Base-by-base conservation (phyloP, 1,140 invertebrate species). In the Euwallacea similis region DNA sequence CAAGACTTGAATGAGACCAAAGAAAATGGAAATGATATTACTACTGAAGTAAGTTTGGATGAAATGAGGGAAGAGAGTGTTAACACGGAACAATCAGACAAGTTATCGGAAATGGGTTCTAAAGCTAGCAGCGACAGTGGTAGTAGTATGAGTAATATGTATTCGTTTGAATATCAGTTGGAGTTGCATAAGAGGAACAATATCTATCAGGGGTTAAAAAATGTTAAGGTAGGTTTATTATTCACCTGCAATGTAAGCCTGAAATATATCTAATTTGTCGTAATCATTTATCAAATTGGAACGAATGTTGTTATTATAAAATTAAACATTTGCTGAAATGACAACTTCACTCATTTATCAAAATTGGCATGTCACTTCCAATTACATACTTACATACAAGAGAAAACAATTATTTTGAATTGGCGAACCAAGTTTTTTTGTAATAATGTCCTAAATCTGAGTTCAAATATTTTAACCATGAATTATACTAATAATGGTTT, bases 141-240 rank as follows among this genome's bases (percentile, higher is more conserved):
- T 50, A 13, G 0, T 6, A 56, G n/a, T 56, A 15, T 15, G 10
- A 56, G 54, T 0, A 60, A 72, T 46, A 42, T 67, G 55, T 66
- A 72, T 47, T 67, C 71, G 16, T 72, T 72, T 63, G 65, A 72
- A 50, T 72, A 72, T 63, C 71, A 72, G 42, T 4, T 50, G 13
- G 65, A 72, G 43, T 41, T 72, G 10, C 65, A 67, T 54, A 72
- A 58, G 50, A 60, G 47, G 60, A 72, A 72, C 44, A 67, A 62
- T 33, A 42, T 72, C 11, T 72, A 59, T 55, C 56, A 72, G 59
- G 55, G 71, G 33, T 21, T 67, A 8, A 66, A 33, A 47, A 67
- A 67, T 44, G 42, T 56, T 68, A 72, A 61, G 65, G 71, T 72
- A 60, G 44, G 55, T 11, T 61, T 42, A 42, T 43, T 42, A 7